Percentiles rank a stretch among this genome's conserved stretches.
These are phyloP conservation scores for Carlito syrichta DNA, from an alignment of 2,113 vertebrate genomes.

Conservation along the genomic window DNA sequence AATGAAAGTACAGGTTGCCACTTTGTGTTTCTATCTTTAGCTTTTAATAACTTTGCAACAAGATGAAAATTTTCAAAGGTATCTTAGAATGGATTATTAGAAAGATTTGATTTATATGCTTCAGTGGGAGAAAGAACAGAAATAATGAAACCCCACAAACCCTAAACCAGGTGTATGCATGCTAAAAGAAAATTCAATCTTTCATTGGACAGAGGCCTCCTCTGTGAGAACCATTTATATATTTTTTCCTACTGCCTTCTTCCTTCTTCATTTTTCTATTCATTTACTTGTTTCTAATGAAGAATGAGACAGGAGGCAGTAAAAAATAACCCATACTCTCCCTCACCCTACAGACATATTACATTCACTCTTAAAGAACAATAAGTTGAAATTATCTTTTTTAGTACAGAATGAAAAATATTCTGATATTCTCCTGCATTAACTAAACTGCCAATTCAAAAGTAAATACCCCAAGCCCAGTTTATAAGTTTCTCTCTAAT, in stretches of 20 bases:
- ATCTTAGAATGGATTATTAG: neutral
- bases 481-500: neutral
- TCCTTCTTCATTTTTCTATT: neutral
- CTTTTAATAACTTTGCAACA: no score
- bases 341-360: neutral
- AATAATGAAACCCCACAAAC: neutral
- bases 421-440: neutral
- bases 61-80: slow-evolving; percentile 19
- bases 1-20: neutral
- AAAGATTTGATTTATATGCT: neutral
- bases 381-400: neutral
- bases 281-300: neutral
- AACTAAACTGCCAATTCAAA: neutral
- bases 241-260: neutral
- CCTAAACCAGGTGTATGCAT: neutral
- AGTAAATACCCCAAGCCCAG: neutral
- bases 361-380: neutral
- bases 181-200: slow-evolving; percentile 5
- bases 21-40: neutral
- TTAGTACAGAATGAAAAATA: neutral
- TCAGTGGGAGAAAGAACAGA: slow-evolving; percentile 6
- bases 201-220: neutral
- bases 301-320: neutral
- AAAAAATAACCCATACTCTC: neutral
- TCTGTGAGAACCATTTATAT: neutral